Conservation (phyloP, 2,113 vertebrate genomes). For the Sakesphorus luctuosus region DNA sequence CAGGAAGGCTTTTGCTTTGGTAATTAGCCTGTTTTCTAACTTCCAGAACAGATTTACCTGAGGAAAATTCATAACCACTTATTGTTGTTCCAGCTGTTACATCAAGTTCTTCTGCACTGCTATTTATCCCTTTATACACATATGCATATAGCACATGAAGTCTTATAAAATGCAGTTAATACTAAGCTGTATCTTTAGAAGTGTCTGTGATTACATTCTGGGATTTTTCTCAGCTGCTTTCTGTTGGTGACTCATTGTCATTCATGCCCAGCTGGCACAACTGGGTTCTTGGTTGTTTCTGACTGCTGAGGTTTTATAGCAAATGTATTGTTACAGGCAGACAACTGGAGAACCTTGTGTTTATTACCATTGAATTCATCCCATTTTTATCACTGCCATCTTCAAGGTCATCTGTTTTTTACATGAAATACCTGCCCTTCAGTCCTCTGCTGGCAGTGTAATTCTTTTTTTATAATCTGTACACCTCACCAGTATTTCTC, state of each 20-base stretch:
- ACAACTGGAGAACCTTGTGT: background rate
- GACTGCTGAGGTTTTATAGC: background rate
- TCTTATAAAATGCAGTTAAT: background rate
- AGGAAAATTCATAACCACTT: background rate
- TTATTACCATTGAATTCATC: constrained; percentile 4
- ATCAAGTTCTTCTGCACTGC: background rate
- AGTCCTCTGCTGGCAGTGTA: background rate
- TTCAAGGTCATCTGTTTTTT: constrained; percentile 14
- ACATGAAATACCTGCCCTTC: background rate
- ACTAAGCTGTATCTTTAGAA: background rate
- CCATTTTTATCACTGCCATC: constrained; percentile 1
- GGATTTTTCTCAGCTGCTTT: constrained; percentile 2
- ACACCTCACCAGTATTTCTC: background rate
- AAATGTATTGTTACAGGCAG: background rate
- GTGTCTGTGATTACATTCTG: background rate
- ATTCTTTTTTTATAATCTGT: background rate
- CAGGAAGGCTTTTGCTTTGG: background rate
- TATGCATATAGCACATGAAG: background rate
- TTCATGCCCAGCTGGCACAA: constrained; percentile 5
- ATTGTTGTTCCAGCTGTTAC: background rate
- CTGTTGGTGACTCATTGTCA: constrained; percentile 22
- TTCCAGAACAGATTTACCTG: background rate
- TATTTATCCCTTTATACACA: background rate
- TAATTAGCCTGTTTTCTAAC: background rate
- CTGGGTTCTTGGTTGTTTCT: background rate